Evolutionary conservation across 2,113 vertebrate genomes (phyloP).

Genomic region (Ictidomys tridecemlineatus): DNA sequence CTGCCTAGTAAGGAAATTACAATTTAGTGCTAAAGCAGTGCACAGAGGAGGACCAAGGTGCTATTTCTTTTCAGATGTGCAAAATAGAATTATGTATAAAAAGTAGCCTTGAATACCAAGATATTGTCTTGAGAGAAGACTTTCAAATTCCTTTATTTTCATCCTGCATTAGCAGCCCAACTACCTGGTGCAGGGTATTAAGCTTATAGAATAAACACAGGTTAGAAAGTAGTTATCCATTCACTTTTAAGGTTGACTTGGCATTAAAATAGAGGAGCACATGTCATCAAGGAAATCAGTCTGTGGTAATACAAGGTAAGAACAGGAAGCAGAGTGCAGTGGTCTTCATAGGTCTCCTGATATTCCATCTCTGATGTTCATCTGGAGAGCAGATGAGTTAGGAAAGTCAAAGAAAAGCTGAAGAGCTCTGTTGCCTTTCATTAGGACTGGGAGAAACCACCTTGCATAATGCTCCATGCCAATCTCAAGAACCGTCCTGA

Average conservation of each 20-base stretch:
- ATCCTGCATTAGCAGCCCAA: neutral
- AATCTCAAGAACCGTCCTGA: neutral
- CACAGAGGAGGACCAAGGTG: neutral
- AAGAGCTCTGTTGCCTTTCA: neutral
- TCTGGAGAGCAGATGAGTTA: neutral
- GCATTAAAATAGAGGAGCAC: neutral
- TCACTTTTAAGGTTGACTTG: neutral
- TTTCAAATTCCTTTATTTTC: constrained; percentile 54
- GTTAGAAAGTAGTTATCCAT: neutral
- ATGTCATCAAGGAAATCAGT: neutral
- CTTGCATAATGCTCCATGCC: neutral
- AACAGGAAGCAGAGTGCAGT: neutral
- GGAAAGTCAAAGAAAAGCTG: neutral
- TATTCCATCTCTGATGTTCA: neutral
- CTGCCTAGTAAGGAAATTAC: constrained; percentile 6
- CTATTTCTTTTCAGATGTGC: constrained; percentile 34
- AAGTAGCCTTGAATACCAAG: neutral
- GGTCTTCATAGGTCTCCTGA: neutral
- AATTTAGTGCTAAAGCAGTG: neutral
- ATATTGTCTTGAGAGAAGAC: constrained; percentile 7
- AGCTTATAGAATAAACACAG: neutral
- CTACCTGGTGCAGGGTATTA: neutral
- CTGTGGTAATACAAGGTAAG: neutral
- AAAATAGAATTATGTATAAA: constrained; percentile 33
- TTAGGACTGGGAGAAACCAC: neutral